Base-by-base conservation (phyloP, 2,113 vertebrate species). In the Oncorhynchus masou region DNA sequence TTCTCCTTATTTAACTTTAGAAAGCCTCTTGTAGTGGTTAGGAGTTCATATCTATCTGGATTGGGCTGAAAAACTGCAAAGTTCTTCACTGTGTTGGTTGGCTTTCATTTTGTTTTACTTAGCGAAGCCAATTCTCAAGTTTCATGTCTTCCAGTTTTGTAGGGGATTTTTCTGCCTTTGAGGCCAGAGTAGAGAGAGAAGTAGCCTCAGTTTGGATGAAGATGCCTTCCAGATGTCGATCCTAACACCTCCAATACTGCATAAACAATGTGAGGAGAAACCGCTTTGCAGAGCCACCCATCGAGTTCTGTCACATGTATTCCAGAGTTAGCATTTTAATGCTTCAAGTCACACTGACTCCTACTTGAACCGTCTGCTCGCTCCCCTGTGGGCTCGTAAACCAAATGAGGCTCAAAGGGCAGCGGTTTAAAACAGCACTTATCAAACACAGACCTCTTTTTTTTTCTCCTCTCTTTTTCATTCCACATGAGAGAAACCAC, bases 1-100 rank as follows among this genome's bases (percentile, higher is more conserved):
- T 85, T 25, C 54, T 62, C 22, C 64, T 62, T 62, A 16, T 62
- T 62, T 16, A 62, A 59, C 70, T 27, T 8, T 60, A 27, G 51
- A 60, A 16, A 60, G 25, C 57, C 4, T 13, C 4, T 66, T 66
- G 9, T 54, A 69, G 27, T n/a, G 7, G 31, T 45, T 8, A n/a
- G 34, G 6, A 27, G 48, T 71, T 9, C 16, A 15, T 29, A 1
- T 24, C 24, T 16, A 16, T 27, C 64, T 7, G 25, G 3, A 66
- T 29, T 27, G 64, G 64, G 66, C 29, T 5, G 4, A 3, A 24
- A 20, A 49, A 24, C 11, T 20, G 8, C 45, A 45, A 3, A 31
- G 6, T 69, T 2, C 29, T 19, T 45, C n/a, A 15, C 20, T 24
- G 34, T 48, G 68, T 70, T 15, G 12, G 39, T 49, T 70, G 68